Evolutionary conservation across 2,797 vertebrate species (phyloP), one percentile per base, ranked within the genome.

Genomic region (Bovichtus variegatus): DNA sequence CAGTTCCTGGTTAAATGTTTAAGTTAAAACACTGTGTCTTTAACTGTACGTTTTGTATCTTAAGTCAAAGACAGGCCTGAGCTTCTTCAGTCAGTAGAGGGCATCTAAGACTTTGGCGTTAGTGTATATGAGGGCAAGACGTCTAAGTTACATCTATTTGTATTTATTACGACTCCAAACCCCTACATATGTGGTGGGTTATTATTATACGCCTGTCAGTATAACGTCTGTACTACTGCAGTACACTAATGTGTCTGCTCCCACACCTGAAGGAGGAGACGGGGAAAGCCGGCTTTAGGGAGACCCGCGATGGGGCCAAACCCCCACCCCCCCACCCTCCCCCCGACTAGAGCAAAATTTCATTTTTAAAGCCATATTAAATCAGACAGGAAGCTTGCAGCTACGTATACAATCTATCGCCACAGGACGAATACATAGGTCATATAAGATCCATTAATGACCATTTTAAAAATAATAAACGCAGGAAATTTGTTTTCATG

Each of bases 281-380:
- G 16, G 68, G 67, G 76, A 66, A 70, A 70, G 72, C 51, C 11
- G 3, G 69, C 51, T 84, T 82, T 80, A 31, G 64, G 77, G 74
- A 80, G 79, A 81, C 54, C 64, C 61, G 62, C 12, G 41, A 59
- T 34, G 60, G 80, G 74, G 73, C 83, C 74, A 59, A 34, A 29
- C 41, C 64, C 76, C 72, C 69, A 31, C 34, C n/a, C n/a, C n/a
- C n/a, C n/a, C n/a, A n/a, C n/a, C n/a, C n/a, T n/a, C n/a, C n/a
- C n/a, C n/a, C n/a, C n/a, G n/a, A n/a, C n/a, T n/a, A 29, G 71
- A 81, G 80, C 81, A 62, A 74, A 66, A 57, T 89, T 88, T 85
- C 81, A 71, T 84, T 89, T 89, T 87, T 82, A 86, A 85, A 90
- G 84, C 76, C 58, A 40, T 80, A 79, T 82, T 92, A 91, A 92